These are phyloP conservation scores for Atopsyche davidsoni DNA, from an alignment of 1,140 invertebrate species.

Conservation along the genomic window DNA sequence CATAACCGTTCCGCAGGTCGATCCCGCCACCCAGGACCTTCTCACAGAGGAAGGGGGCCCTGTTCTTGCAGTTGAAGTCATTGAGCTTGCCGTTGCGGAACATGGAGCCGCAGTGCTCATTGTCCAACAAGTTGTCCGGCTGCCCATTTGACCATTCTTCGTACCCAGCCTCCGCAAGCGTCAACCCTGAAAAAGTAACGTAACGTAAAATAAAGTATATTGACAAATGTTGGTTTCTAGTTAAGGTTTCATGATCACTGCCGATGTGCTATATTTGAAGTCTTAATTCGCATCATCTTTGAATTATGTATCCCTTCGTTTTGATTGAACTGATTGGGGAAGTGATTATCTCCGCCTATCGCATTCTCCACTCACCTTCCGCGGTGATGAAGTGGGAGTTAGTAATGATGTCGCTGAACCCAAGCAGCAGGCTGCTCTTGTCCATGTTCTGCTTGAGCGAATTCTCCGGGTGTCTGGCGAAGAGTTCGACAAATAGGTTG, in stretches of 20 bases:
- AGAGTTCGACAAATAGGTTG: slow-evolving; percentile 28
- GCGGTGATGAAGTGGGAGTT: slow-evolving; percentile 18
- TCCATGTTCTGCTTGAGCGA: slow-evolving; percentile 1
- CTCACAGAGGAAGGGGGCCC: slow-evolving; percentile 40
- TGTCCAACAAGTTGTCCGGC: too few species aligned
- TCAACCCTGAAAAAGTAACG: slow-evolving; percentile 34
- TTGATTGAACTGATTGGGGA: too few species aligned
- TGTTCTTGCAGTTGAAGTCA: slow-evolving; percentile 34
- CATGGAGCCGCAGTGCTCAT: slow-evolving; percentile 39
- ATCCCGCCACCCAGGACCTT: too few species aligned
- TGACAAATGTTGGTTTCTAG: too few species aligned
- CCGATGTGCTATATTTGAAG: too few species aligned
- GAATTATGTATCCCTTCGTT: too few species aligned
- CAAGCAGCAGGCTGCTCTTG: slow-evolving; percentile 1
- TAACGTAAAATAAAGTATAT: too few species aligned
- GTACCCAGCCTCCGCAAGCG: slow-evolving; percentile 35
- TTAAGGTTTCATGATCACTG: too few species aligned
- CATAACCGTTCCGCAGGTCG: too few species aligned
- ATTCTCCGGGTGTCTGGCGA: slow-evolving; percentile 7
- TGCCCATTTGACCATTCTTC: slow-evolving; percentile 35
- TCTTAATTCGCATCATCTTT: too few species aligned
- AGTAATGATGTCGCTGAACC: slow-evolving; percentile 20
- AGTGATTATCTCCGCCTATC: too few species aligned
- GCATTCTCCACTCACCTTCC: slow-evolving; percentile 31
- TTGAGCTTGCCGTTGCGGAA: slow-evolving; percentile 37